Evolutionary conservation across 2,888 invertebrate genomes (phyloP).

Genomic region (Altica lythri): DNA sequence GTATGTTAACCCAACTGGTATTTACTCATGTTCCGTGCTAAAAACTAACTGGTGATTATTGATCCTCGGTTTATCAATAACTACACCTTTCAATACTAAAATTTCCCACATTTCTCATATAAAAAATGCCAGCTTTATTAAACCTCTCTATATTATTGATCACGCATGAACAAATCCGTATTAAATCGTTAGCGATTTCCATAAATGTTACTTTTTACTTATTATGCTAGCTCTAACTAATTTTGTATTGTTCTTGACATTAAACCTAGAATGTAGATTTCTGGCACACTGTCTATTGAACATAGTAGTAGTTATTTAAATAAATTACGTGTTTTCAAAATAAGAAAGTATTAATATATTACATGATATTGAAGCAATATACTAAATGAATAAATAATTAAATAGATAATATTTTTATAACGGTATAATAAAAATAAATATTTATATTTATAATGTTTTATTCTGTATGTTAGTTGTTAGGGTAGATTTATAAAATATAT

Average conservation of each 20-base stretch:
- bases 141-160: constrained; percentile 25
- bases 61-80: constrained; percentile 7
- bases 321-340: too few relatives aligned
- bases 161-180: constrained; percentile 28
- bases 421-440: too few relatives aligned
- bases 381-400: too few relatives aligned
- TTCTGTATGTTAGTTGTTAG: too few relatives aligned
- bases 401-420: too few relatives aligned
- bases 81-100: constrained; percentile 10
- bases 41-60: constrained; percentile 1
- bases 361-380: too few relatives aligned
- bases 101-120: constrained; percentile 1
- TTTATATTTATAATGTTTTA: too few relatives aligned
- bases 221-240: constrained; percentile 19
- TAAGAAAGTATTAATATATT: too few relatives aligned
- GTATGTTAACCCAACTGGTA: not conserved
- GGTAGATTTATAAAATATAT: too few relatives aligned
- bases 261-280: constrained; percentile 30
- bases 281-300: constrained; percentile 20
- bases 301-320: too few relatives aligned
- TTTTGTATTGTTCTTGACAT: constrained; percentile 31
- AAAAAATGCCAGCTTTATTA: constrained; percentile 9
- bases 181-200: constrained; percentile 21
- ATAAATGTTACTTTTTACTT: constrained; percentile 27
- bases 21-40: constrained; percentile 3